Base-by-base conservation (phyloP, 1,140 invertebrate genomes). In the Caligus rogercresseyi region DNA sequence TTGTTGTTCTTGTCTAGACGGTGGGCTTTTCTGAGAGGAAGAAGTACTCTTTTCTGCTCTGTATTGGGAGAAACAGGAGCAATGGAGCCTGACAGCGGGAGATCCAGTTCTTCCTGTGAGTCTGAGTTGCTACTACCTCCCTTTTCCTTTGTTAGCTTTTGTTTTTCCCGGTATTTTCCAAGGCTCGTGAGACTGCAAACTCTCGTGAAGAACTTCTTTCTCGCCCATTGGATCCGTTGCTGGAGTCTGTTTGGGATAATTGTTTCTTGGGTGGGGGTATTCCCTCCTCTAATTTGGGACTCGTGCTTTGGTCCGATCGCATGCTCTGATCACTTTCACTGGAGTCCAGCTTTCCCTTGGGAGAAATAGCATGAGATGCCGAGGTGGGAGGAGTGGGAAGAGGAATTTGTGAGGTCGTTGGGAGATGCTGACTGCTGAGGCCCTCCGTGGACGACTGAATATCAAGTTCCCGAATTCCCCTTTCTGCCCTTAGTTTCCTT, bases 161-260 rank as follows among this genome's bases (percentile, higher is more conserved):
- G 85, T 66, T 83, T 76, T 69, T 86, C 78, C 57, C 85, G 74
- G 71, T 87, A 89, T 74, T 86, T 86, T 21, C 84, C 85, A 31
- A 89, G 1, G 85, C 85, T 69, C 85, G 74, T 0, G 85, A 87
- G 2, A 87, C 86, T 0, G 85, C 85, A 72, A 88, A 89, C 72
- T 89, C 85, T 79, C 85, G 80, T 57, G 81, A 82, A 2, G 80
- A 78, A 26, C 81, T 80, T 52, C 75, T 79, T 61, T 78, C 73
- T 52, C 66, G 31, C 31, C 31, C 31, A n/a, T 24, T 24, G 19
- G 31, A 23, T n/a, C 24, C 54, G 26, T 65, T 26, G 20, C 64
- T 31, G 7, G 31, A 43, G n/a, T 18, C 18, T n/a, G 15, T n/a
- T 15, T 65, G 43, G 7, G 65, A n/a, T n/a, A 11, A 7, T 43